phyloP scores from a whole-genome alignment of 2,113 vertebrate genomes.

The Oreamnos americanus region DNA sequence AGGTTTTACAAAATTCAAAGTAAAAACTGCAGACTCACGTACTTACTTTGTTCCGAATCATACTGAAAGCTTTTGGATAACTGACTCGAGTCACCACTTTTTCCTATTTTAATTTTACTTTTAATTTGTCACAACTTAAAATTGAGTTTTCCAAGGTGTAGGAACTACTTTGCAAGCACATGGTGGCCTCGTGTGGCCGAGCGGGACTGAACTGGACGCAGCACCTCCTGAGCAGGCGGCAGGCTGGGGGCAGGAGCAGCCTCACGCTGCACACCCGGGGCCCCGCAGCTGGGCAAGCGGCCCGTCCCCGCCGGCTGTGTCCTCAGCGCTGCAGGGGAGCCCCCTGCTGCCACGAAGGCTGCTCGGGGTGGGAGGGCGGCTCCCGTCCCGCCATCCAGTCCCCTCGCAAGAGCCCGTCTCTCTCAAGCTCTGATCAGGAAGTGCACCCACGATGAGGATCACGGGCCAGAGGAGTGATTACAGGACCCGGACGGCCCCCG shows the following conservation, averaged over 20 bases:
- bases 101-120: not conserved
- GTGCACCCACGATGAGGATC: not conserved
- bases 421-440: not conserved
- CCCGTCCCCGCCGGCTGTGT: accelerated
- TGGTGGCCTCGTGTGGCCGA: accelerated
- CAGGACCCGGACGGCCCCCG: accelerated
- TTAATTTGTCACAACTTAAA: not conserved
- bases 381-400: accelerated
- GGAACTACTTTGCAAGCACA: not conserved
- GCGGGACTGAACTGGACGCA: not conserved
- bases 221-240: not conserved
- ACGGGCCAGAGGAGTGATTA: not conserved
- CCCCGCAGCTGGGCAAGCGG: not conserved
- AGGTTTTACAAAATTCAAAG: not conserved
- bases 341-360: not conserved
- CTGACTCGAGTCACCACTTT: not conserved
- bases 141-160: not conserved
- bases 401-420: not conserved
- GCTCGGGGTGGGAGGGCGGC: no score
- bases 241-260: not conserved
- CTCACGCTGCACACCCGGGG: no score
- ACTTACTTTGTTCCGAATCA: not conserved
- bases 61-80: not conserved
- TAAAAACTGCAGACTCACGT: not conserved
- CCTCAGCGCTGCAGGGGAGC: not conserved